Base-by-base conservation (phyloP, 2,888 invertebrate species). In the Mesorhabditis belari region DNA sequence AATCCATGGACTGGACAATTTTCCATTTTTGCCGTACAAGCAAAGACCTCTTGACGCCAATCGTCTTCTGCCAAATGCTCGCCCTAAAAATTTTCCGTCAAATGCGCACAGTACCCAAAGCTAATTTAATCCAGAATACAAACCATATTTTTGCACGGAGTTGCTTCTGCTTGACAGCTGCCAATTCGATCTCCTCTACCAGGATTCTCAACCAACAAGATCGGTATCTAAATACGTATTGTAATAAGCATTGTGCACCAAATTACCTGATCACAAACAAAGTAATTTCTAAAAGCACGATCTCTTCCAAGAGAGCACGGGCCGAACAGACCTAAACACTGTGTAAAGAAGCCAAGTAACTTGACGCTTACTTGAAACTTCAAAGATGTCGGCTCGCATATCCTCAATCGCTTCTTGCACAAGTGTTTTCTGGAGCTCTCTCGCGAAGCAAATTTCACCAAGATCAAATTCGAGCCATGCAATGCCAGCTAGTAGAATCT, bases 261-360 rank as follows among this genome's bases (percentile, higher is more conserved):
- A 35, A 9, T n/a, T 17, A 35, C 44, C 44, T 35, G 44, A 63
- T 88, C 86, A 77, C 89, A 87, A 84, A 90, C 92, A 71, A 90
- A 92, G 84, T 90, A 93, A 70, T 90, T 87, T 0, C 91, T 86
- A 83, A 87, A 90, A 3, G 89, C 89, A 58, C 93, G 87, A 83
- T 93, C 93, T 26, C 87, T 85, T 0, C 91, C 91, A 76, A 89
- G 79, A n/a, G 67, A 63, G 19, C 67, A 52, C 24, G 59, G 55
- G 5, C 73, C 67, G 49, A 66, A 61, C 12, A 53, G 49, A 49
- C 63, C 75, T 75, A 58, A 62, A 75, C 59, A 6, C 4, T 9
- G 44, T 9, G 44, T 35, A 17, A n/a, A n/a, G n/a, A n/a, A n/a
- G n/a, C n/a, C n/a, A n/a, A n/a, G n/a, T n/a, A n/a, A n/a, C n/a